Evolutionary conservation across 2,888 invertebrate species (phyloP).

Genomic region (Oligia strigilis): DNA sequence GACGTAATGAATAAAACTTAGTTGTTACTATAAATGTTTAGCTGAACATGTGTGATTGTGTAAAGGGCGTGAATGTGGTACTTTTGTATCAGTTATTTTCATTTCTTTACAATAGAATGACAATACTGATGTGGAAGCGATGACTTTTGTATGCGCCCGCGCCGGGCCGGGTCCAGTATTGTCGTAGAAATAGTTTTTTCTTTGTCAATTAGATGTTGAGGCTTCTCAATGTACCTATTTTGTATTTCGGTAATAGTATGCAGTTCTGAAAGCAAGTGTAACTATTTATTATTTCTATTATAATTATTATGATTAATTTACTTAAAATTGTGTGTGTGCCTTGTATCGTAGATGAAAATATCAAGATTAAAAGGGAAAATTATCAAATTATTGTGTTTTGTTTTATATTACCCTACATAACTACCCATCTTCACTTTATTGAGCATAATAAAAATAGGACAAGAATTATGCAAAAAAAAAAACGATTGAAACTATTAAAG

Average conservation of each 20-base stretch:
- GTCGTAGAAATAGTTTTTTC: slow-evolving; percentile 77
- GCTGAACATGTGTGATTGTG: slow-evolving; percentile 88
- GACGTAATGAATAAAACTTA: slow-evolving; percentile 86
- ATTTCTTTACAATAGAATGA: slow-evolving; percentile 75
- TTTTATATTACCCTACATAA: slow-evolving; percentile 61
- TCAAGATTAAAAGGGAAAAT: slow-evolving; percentile 91
- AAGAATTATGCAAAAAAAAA: background rate
- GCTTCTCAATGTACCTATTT: slow-evolving; percentile 79
- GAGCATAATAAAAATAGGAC: background rate
- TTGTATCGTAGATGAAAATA: slow-evolving; percentile 93
- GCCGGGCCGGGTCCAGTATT: slow-evolving; percentile 70
- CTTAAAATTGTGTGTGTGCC: slow-evolving; percentile 93
- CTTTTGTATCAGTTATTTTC: slow-evolving; percentile 83
- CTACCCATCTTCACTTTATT: slow-evolving; percentile 16
- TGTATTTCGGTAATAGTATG: slow-evolving; percentile 80
- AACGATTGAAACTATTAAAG: background rate
- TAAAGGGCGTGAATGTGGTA: slow-evolving; percentile 87
- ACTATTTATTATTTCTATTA: slow-evolving; percentile 88
- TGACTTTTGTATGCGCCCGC: slow-evolving; percentile 50
- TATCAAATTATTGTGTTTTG: slow-evolving; percentile 84
- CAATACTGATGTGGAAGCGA: slow-evolving; percentile 72
- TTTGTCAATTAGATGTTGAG: slow-evolving; percentile 80
- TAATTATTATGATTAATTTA: slow-evolving; percentile 86
- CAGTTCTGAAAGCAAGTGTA: slow-evolving; percentile 84
- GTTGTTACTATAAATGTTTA: slow-evolving; percentile 91